phyloP scores from a whole-genome alignment of 2,888 invertebrate species.

The Norana najaformis region DNA sequence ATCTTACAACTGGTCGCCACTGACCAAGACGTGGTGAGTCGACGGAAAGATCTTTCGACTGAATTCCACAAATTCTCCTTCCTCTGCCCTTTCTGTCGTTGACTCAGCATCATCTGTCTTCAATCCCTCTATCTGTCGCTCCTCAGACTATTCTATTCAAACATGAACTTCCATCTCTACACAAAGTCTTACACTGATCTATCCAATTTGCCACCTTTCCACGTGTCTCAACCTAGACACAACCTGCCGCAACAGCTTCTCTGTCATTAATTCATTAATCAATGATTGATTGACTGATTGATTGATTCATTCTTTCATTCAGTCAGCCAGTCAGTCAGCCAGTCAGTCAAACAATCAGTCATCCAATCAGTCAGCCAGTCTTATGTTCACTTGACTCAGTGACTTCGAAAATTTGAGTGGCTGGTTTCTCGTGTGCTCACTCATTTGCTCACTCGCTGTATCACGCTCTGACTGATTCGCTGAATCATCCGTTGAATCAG shows the following conservation, averaged over 20 bases:
- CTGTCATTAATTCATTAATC: not conserved
- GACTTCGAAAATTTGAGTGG: not conserved
- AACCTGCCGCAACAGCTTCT: not conserved
- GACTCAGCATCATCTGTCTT: not conserved
- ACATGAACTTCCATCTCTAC: not conserved
- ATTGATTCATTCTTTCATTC: no score
- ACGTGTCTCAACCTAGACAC: not conserved
- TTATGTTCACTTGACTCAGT: not conserved
- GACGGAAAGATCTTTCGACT: not conserved
- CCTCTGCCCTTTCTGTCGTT: not conserved
- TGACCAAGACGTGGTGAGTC: conserved; percentile 44
- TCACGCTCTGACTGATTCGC: not conserved
- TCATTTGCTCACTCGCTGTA: not conserved
- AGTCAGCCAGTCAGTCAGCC: not conserved
- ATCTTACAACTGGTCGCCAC: conserved; percentile 50
- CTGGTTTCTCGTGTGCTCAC: not conserved
- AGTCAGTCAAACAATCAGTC: not conserved
- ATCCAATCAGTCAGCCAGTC: no score
- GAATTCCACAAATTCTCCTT: no score
- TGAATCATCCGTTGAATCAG: not conserved
- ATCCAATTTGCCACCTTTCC: not conserved
- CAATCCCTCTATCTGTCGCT: not conserved
- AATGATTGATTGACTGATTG: no score
- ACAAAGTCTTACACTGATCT: not conserved
- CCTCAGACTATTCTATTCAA: not conserved